Conservation (phyloP, 2,113 vertebrate species). For the Murina feae region DNA sequence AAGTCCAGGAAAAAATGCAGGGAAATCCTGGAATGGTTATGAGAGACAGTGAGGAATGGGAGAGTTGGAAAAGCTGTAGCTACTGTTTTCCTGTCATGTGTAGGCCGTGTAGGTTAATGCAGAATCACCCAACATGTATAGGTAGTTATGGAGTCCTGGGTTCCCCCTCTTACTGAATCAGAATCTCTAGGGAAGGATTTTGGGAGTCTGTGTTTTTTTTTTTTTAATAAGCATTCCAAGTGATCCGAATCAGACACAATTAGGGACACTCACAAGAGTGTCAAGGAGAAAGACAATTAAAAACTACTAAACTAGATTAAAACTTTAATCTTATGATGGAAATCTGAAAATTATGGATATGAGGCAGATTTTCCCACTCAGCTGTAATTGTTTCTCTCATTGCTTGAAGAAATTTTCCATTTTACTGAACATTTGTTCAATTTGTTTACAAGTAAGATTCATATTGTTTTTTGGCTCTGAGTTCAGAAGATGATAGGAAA, state of each 20-base stretch:
- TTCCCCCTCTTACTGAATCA: background rate
- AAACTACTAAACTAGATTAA: background rate
- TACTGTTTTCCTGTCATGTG: background rate
- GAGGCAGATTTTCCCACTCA: background rate
- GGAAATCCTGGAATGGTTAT: background rate
- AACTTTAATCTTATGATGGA: background rate
- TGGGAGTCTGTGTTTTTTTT: background rate
- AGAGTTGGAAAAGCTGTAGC: background rate
- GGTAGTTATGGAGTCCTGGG: background rate
- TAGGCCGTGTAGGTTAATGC: background rate
- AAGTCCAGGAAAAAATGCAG: background rate
- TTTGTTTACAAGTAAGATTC: conserved; percentile 31
- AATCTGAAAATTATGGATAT: background rate
- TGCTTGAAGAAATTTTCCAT: conserved; percentile 26
- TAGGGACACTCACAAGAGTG: background rate
- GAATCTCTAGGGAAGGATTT: background rate
- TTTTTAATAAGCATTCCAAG: background rate
- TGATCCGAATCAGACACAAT: background rate
- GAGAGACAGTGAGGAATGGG: background rate
- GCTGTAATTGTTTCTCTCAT: background rate
- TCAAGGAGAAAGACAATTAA: background rate
- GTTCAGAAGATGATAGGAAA: background rate
- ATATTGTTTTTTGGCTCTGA: background rate
- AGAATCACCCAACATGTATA: background rate
- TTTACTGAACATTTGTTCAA: conserved; percentile 7